Base-by-base conservation (phyloP, 2,888 invertebrate species). In the Pelosia muscerda region DNA sequence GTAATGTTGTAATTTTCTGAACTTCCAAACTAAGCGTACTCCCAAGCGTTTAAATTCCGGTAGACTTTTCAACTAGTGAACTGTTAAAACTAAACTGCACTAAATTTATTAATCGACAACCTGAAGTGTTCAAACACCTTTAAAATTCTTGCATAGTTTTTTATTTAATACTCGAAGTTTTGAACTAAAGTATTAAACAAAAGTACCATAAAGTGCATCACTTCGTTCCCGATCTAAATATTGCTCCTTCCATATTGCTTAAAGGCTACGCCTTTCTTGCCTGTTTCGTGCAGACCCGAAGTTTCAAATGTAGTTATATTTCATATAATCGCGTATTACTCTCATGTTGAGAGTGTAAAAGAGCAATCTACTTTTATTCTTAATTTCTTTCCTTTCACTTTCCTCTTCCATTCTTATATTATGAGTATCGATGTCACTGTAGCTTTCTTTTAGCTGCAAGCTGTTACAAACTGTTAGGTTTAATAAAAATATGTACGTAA, bases 51-150 rank as follows among this genome's bases (percentile, higher is more conserved):
- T 62, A 67, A 59, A 63, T 58, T 67, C 57, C 2, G 59, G 64
- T 68, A 68, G 64, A 55, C 42, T 68, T 77, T 74, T 73, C 68
- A 63, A 68, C 66, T 66, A 62, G n/a, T n/a, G n/a, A n/a, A n/a
- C n/a, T n/a, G n/a, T n/a, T n/a, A n/a, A n/a, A 78, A 66, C 70
- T 72, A 68, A 49, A 49, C n/a, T 65, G n/a, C 58, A 61, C 42
- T 38, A 54, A 81, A 73, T 79, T 79, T 79, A 81, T 78, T 65
- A 70, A 59, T 68, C 70, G 67, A 60, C 65, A 57, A 28, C 15
- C 38, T 38, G 38, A 38, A 38, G 15, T 38, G 8, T 38, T 38
- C 38, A 3, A 34, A 34, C 11, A 15, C 15, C 13, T 38, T 4
- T 38, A 38, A 38, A 38, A 15, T 15, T 13, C 15, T 38, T 3